Conservation (phyloP, 1,140 invertebrate species). For the Penaeus japonicus region DNA sequence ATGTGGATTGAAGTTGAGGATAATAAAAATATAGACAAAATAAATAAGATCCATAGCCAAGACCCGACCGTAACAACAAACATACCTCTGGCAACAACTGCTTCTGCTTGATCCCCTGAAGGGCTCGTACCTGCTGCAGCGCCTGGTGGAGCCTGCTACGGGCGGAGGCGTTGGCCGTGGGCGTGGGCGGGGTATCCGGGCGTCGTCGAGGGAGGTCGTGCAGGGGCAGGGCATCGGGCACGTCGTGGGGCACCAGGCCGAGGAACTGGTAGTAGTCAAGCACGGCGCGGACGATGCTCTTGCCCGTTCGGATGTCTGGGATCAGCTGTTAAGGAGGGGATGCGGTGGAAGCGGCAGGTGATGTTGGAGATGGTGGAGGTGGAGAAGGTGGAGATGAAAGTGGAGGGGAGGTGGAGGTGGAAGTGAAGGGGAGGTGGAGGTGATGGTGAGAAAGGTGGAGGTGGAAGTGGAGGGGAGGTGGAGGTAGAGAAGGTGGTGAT, state of each 20-base stretch:
- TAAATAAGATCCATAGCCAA: too few species aligned
- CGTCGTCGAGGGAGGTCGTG: constrained; percentile 41
- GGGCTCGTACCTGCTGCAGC: background rate
- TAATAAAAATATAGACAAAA: too few species aligned
- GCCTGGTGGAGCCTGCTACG: background rate
- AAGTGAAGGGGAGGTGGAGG: too few species aligned
- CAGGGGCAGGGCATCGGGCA: constrained; percentile 29
- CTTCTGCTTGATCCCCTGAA: too few species aligned
- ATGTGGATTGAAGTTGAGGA: too few species aligned
- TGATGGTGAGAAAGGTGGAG: too few species aligned
- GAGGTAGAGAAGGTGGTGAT: too few species aligned
- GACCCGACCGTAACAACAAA: too few species aligned
- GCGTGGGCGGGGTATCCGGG: constrained; percentile 30
- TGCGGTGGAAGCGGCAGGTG: background rate
- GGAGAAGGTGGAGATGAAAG: too few species aligned
- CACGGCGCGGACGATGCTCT: constrained; percentile 23
- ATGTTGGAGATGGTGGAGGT: background rate
- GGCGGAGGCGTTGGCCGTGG: constrained; percentile 1
- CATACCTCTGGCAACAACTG: too few species aligned
- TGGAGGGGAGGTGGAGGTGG: too few species aligned
- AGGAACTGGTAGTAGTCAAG: constrained; percentile 49
- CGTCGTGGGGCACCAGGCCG: constrained; percentile 31
- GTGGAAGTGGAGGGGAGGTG: too few species aligned
- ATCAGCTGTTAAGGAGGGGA: background rate
- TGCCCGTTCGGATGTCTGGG: constrained; percentile 25